Base-by-base conservation (phyloP, 2,113 vertebrate species). In the Callithrix jacchus region DNA sequence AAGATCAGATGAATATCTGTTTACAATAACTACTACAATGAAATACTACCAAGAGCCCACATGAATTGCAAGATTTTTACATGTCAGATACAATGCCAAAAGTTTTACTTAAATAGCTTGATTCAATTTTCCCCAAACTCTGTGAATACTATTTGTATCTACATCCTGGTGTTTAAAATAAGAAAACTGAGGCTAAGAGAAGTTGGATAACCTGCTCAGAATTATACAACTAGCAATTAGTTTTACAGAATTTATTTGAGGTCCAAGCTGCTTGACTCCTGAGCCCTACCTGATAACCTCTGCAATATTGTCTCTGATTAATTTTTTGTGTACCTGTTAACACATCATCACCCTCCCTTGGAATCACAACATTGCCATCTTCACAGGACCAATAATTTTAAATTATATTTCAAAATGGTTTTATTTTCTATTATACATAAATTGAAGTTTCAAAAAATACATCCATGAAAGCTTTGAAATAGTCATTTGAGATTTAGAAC, bases 321-420 rank as follows among this genome's bases (percentile, higher is more conserved):
- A 74, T 64, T 93, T 27, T 92, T 80, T 77, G 35, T 20, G 9
- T 54, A 30, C 4, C 83, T 94, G 86, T n/a, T 25, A 61, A 58
- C 2, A 14, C 37, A 77, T 32, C 16, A 42, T 70, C 12, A 52
- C 32, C 84, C 32, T 42, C 16, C 27, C 6, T 93, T 77, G 17
- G 64, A 87, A 58, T 42, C n/a, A 90, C 71, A 47, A 58, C 21
- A 73, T 79, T 87, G 40, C 35, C 82, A 79, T 58, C 52, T 13
- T 70, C 27, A 64, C 18, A 47, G 40, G 47, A 85, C n/a, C 7
- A 83, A 73, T 2, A 12, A 8, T 42, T 96, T 61, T 21, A 52
- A 58, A 77, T 74, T 88, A 47, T 37, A 89, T 82, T 94, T 95
- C 30, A 88, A 30, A 92, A 95, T 68, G 37, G n/a, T 89, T 94